phyloP scores from a whole-genome alignment of 2,888 invertebrate genomes.

The Cylloceria caligata region DNA sequence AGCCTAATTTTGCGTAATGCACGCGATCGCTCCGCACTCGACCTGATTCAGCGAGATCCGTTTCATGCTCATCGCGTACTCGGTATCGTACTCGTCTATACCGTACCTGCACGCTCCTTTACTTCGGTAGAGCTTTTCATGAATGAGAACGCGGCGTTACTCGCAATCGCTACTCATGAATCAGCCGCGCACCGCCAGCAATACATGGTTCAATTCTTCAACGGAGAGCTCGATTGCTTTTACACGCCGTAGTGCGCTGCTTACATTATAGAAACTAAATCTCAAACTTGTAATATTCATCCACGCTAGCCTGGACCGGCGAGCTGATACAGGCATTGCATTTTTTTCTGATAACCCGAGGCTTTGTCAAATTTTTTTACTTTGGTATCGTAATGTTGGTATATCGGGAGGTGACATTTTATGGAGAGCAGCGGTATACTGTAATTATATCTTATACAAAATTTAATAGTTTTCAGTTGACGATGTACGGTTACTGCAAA shows the following conservation, averaged over 20 bases:
- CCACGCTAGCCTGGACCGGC: no score
- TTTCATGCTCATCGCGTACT: constrained; percentile 2
- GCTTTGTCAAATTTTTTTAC: no score
- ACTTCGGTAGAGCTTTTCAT: constrained; percentile 56
- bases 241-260: neutral
- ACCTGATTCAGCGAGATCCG: neutral
- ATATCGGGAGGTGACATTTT: no score
- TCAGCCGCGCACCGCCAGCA: constrained; percentile 14
- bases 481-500: no score
- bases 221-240: constrained; percentile 16
- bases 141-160: constrained; percentile 60
- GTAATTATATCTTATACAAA: no score
- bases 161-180: constrained; percentile 45
- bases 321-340: no score
- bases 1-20: constrained; percentile 58
- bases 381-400: no score
- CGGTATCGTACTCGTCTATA: neutral
- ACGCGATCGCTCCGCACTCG: constrained; percentile 50
- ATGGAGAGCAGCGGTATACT: no score
- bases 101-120: constrained; percentile 27
- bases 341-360: no score
- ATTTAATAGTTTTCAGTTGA: no score
- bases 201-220: constrained; percentile 4
- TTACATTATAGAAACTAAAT: neutral
- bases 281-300: neutral